phyloP scores from a whole-genome alignment of 2,113 vertebrate genomes.

The Sinosuthora webbiana region DNA sequence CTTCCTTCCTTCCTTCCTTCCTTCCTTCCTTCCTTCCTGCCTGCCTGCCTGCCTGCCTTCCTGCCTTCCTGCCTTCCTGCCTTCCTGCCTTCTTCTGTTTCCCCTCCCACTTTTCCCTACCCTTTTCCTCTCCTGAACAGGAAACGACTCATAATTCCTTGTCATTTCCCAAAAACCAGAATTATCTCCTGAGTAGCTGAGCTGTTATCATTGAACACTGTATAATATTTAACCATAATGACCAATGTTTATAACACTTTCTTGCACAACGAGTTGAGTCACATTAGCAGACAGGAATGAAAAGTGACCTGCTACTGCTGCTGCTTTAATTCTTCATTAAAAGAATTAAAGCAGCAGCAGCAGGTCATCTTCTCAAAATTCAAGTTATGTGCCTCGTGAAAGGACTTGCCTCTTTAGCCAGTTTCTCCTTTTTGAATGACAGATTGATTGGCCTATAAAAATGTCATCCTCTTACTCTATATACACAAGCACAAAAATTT shows the following conservation, averaged over 20 bases:
- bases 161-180: neutral
- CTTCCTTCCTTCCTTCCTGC: neutral
- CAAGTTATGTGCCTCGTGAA: neutral
- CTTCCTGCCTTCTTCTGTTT: too few species aligned
- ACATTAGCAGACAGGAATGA: neutral
- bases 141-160: neutral
- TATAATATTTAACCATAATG: neutral
- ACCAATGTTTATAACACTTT: conserved; percentile 20
- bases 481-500: neutral
- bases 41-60: neutral
- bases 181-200: neutral
- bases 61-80: neutral
- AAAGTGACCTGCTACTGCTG: neutral
- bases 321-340: neutral
- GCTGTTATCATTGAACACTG: neutral
- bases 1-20: neutral
- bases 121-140: neutral
- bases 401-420: neutral
- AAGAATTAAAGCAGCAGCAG: neutral
- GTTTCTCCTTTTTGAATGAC: neutral
- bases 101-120: neutral
- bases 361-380: neutral
- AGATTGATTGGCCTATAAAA: neutral
- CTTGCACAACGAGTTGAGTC: neutral
- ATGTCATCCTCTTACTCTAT: neutral